Evolutionary conservation across 1,140 invertebrate species (phyloP).

Genomic region (Heliconius congener): DNA sequence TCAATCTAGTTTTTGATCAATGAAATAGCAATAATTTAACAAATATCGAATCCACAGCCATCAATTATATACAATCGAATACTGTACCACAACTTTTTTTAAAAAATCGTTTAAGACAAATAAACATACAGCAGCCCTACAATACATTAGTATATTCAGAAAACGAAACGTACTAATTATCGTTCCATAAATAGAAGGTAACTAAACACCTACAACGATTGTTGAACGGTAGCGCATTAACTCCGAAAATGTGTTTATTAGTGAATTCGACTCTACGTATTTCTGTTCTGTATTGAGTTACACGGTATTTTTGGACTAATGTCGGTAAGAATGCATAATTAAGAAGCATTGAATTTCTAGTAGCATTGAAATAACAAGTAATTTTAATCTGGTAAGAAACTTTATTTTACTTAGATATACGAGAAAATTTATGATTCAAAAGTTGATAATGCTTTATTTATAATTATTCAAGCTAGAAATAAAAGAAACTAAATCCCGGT

Average conservation of each 20-base stretch:
- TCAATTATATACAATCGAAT: not conserved
- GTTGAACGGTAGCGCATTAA: slow-evolving; percentile 31
- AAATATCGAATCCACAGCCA: not conserved
- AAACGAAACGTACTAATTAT: slow-evolving; percentile 32
- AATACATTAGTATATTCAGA: slow-evolving; percentile 9
- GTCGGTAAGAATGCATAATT: not conserved
- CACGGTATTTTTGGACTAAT: slow-evolving; percentile 13
- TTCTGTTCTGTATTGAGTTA: slow-evolving; percentile 32
- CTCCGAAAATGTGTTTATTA: slow-evolving; percentile 39
- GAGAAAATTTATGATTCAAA: too few relatives aligned
- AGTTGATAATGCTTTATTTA: too few relatives aligned
- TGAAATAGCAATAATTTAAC: not conserved
- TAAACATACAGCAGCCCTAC: not conserved
- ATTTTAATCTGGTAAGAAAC: not conserved
- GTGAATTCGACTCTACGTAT: slow-evolving; percentile 32
- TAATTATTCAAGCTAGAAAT: too few relatives aligned
- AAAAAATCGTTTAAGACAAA: not conserved
- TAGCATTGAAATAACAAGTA: not conserved
- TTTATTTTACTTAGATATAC: too few relatives aligned
- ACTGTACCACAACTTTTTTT: not conserved
- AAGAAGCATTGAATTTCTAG: not conserved
- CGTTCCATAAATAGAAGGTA: slow-evolving; percentile 36
- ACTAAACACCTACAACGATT: slow-evolving; percentile 18
- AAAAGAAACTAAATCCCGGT: not conserved
- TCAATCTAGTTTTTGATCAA: too few relatives aligned